These are phyloP conservation scores for Latrodectus elegans DNA, from an alignment of 2,888 invertebrate species.

Conservation along the genomic window DNA sequence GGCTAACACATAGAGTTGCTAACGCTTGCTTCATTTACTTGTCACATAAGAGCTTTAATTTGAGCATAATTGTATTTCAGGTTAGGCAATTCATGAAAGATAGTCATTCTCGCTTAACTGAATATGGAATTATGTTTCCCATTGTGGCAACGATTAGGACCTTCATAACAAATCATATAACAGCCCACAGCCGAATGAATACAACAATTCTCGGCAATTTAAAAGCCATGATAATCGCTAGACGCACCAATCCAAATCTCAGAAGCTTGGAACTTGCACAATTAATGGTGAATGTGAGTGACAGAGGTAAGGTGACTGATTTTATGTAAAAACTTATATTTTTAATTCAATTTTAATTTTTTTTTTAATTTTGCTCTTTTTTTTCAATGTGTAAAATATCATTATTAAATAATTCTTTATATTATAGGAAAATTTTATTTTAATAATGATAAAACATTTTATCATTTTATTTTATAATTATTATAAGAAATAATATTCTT, in stretches of 20 bases:
- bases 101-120: background rate
- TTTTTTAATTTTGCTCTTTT: too few relatives aligned
- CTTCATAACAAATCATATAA: slow-evolving; percentile 2
- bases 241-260: background rate
- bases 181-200: background rate
- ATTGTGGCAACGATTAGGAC: background rate
- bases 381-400: too few relatives aligned
- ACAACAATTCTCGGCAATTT: background rate
- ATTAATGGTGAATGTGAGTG: background rate
- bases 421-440: too few relatives aligned
- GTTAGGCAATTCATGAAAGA: background rate
- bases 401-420: too few relatives aligned
- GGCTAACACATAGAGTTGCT: too few relatives aligned
- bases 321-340: too few relatives aligned
- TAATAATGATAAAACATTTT: too few relatives aligned
- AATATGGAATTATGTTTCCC: background rate
- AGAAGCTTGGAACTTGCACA: background rate
- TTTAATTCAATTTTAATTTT: too few relatives aligned
- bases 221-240: background rate
- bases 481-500: too few relatives aligned
- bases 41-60: too few relatives aligned
- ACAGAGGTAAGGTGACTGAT: background rate
- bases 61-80: background rate
- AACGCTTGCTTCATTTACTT: too few relatives aligned
- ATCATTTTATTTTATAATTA: too few relatives aligned